These are phyloP conservation scores for Hexactinellida sp. DNA, from an alignment of 37 sponge, comb jelly and placozoan genomes.

Conservation along the genomic window DNA sequence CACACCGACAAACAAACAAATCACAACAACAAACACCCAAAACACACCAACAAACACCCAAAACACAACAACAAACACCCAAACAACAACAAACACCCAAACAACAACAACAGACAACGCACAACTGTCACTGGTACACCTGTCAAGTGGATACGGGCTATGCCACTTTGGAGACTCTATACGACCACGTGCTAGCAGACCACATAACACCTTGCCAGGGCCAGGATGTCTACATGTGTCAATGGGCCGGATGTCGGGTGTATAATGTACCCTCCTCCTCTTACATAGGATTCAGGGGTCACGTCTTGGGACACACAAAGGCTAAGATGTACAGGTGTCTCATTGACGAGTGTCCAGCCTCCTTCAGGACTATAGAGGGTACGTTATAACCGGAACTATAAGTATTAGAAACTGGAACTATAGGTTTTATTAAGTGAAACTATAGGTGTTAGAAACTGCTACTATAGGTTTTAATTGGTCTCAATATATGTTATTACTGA, in stretches of 20 bases:
- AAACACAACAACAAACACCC: background rate
- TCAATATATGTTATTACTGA: background rate
- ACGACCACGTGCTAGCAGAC: background rate
- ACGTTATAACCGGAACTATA: background rate
- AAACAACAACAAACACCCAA: background rate
- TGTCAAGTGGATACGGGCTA: background rate
- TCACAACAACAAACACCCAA: background rate
- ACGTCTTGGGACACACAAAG: background rate
- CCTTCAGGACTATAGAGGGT: background rate
- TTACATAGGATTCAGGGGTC: background rate
- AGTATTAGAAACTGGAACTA: background rate
- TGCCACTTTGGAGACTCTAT: background rate
- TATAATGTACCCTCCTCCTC: background rate
- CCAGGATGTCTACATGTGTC: background rate
- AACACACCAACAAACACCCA: background rate
- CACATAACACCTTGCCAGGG: background rate
- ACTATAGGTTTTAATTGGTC: background rate
- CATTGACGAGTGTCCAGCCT: background rate
- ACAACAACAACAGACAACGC: background rate
- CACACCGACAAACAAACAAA: background rate
- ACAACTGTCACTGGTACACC: background rate
- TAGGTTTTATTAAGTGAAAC: too few relatives aligned
- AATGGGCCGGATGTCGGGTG: background rate
- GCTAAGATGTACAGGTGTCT: slow-evolving; percentile 8
- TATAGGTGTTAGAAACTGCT: too few relatives aligned